Conservation (phyloP, 2,888 invertebrate genomes). For the Pharmacophagus antenor region DNA sequence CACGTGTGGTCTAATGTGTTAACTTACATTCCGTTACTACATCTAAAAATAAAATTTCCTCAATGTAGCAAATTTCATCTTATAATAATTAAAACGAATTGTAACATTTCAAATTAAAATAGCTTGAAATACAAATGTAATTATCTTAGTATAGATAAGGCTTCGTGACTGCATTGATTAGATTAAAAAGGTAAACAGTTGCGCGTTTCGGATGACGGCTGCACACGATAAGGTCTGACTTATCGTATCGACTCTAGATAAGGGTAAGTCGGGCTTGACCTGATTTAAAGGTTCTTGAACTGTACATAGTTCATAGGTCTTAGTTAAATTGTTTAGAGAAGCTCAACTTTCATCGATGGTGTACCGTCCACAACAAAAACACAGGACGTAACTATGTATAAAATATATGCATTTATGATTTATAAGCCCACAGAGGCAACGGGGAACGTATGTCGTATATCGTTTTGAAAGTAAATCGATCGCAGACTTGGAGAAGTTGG, state of each 20-base stretch:
- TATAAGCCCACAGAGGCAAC: too few species aligned
- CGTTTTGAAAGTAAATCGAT: too few species aligned
- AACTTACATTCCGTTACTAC: too few species aligned
- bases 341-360: neutral
- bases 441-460: too few species aligned
- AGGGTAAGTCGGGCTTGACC: constrained; percentile 10
- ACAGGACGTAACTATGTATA: too few species aligned
- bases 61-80: too few species aligned
- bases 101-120: too few species aligned
- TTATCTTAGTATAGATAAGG: constrained; percentile 13
- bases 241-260: constrained; percentile 26
- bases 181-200: constrained; percentile 12
- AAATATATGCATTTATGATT: too few species aligned
- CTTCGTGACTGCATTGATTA: constrained; percentile 14
- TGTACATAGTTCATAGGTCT: constrained; percentile 9
- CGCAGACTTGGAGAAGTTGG: too few species aligned
- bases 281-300: constrained; percentile 24
- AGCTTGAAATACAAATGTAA: neutral
- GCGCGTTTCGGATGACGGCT: constrained; percentile 13
- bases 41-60: too few species aligned
- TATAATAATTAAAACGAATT: too few species aligned
- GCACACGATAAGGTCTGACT: constrained; percentile 56
- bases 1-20: too few species aligned
- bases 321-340: neutral
- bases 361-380: neutral